Base-by-base conservation (phyloP, 2,888 invertebrate species). In the Oscheius sp. region DNA sequence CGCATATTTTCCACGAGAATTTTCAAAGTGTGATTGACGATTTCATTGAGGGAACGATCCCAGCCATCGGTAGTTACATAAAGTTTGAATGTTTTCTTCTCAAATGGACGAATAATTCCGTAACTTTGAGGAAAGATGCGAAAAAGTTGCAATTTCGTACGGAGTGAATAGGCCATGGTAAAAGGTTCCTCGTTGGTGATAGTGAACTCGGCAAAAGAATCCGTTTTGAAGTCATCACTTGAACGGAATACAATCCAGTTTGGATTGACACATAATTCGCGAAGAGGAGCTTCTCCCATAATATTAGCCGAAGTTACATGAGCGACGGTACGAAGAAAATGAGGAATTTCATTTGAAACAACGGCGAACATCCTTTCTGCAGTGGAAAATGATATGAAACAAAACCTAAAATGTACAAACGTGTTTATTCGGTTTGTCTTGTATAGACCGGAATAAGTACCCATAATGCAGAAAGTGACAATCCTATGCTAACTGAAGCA, bases 51-150 rank as follows among this genome's bases (percentile, higher is more conserved):
- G 0, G 63, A 64, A 43, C 75, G 59, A 16, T 73, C 73, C 79
- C 79, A 79, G 18, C 75, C 76, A 1, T 79, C 76, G 7, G 70
- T 68, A 16, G 72, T 35, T 55, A 79, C 56, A n/a, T 45, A 76
- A 5, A 78, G 59, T 18, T 71, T 46, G 27, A 66, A n/a, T 3
- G 66, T 29, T 29, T 49, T 66, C 35, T 66, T 27, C 66, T 66
- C 52, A n/a, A 25, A 23, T 5, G 66, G 52, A n/a, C 27, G 52
- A 29, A 66, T 49, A 21, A 66, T 49, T 3, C 66, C 66, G 35
- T 52, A 66, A 27, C 25, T 27, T n/a, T 49, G n/a, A 52, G 9
- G 29, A 16, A 13, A 21, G n/a, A 27, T 13, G n/a, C 25, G 9
- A 52, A 29, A 52, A 27, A 29, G 3, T 13, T 35, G n/a, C 5